Evolutionary conservation across 2,797 vertebrate genomes (phyloP).

Genomic region (Rousettus madagascariensis): DNA sequence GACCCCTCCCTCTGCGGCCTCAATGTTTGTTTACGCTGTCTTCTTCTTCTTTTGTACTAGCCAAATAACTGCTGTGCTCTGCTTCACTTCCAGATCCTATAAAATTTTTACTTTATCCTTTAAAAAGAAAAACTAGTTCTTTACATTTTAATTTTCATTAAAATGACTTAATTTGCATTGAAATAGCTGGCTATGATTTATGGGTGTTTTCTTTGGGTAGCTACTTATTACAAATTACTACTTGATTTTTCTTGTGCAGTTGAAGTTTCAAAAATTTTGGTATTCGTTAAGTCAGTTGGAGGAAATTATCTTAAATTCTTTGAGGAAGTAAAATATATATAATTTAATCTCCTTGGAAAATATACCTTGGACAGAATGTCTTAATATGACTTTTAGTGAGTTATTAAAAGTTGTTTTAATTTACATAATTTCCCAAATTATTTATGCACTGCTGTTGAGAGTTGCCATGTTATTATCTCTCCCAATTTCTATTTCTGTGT

Average conservation of each 20-base stretch:
- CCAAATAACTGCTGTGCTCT: conserved; percentile 10
- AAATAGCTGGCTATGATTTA: conserved; percentile 9
- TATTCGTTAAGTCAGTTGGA: conserved; percentile 31
- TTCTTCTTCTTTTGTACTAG: not conserved
- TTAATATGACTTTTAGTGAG: not conserved
- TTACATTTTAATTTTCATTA: not conserved
- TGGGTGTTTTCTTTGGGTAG: conserved; percentile 36
- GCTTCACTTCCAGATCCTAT: conserved; percentile 20
- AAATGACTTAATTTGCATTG: conserved; percentile 31
- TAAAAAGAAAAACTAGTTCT: not conserved
- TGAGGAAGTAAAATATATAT: conserved; percentile 30
- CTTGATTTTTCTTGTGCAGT: not conserved
- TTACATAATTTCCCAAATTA: conserved; percentile 30
- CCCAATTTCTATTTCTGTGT: not conserved
- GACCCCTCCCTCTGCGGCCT: not conserved
- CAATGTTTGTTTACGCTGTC: not conserved
- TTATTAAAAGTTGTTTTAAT: conserved; percentile 31
- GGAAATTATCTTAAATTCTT: not conserved
- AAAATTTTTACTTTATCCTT: conserved; percentile 19
- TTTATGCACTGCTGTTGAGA: conserved; percentile 6
- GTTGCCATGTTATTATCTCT: not conserved
- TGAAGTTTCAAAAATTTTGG: conserved; percentile 28
- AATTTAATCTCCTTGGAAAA: not conserved
- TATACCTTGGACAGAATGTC: not conserved
- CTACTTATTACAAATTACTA: conserved; percentile 18